Percentiles rank a stretch among this genome's conserved stretches.
Conservation (phyloP, 2,797 vertebrate genomes). For the Novumbra hubbsi region DNA sequence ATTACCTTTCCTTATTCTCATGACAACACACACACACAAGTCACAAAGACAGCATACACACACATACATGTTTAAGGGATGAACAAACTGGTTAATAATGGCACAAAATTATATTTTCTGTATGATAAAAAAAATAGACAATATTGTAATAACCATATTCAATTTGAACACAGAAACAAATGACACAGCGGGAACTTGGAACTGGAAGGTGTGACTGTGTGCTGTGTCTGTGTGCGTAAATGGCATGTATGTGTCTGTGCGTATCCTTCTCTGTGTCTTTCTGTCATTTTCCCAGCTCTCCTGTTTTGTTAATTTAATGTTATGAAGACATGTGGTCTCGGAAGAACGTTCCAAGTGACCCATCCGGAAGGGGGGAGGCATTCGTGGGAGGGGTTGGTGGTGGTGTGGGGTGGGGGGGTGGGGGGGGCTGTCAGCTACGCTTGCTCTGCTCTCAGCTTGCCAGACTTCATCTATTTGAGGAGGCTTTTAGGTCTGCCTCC, state of each 20-base stretch:
- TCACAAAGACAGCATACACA: no score
- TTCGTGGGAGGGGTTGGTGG: no score
- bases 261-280: neutral
- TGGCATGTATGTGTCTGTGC: slow-evolving; percentile 2
- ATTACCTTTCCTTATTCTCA: slow-evolving; percentile 61
- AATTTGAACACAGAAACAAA: slow-evolving; percentile 32
- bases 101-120: slow-evolving; percentile 49
- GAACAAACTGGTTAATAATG: slow-evolving; percentile 38
- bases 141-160: slow-evolving; percentile 33
- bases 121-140: slow-evolving; percentile 44
- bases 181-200: slow-evolving; percentile 14
- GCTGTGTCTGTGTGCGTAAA: neutral
- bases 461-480: slow-evolving; percentile 52
- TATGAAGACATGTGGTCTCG: slow-evolving; percentile 7
- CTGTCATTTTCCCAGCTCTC: neutral
- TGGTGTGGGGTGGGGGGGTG: neutral
- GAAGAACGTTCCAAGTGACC: neutral
- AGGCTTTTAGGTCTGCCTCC: slow-evolving; percentile 47
- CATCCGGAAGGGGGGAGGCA: neutral
- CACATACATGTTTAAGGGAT: neutral
- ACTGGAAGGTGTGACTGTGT: neutral
- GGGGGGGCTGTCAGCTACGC: neutral
- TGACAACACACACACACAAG: slow-evolving; percentile 14
- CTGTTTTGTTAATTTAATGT: neutral
- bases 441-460: slow-evolving; percentile 26